These are phyloP conservation scores for Cephus pygmeus DNA, from an alignment of 2,888 invertebrate genomes.

Conservation along the genomic window DNA sequence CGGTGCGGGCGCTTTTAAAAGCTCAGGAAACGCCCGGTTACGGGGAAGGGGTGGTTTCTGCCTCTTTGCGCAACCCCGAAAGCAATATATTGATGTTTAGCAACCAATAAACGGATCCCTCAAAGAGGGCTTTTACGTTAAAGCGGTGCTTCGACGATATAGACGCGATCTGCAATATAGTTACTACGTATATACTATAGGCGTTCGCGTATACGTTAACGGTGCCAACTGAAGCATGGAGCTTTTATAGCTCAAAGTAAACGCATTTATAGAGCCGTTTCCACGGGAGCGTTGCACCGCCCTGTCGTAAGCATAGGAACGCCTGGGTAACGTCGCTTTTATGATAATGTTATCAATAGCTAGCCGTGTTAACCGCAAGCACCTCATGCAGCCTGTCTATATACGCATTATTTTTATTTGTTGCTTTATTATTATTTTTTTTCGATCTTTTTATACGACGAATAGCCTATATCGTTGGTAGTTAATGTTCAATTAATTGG, in stretches of 20 bases:
- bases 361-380: conserved; percentile 13
- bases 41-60: not conserved
- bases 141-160: conserved; percentile 54
- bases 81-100: conserved; percentile 66
- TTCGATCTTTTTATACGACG: not conserved
- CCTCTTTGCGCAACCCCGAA: conserved; percentile 54
- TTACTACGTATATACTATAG: conserved; percentile 5
- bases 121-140: conserved; percentile 65
- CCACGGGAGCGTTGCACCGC: conserved; percentile 17
- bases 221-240: conserved; percentile 53
- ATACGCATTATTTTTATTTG: not conserved
- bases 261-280: conserved; percentile 62
- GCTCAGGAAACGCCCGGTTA: conserved; percentile 43
- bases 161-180: conserved; percentile 1
- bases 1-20: conserved; percentile 50
- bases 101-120: conserved; percentile 66
- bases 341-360: conserved; percentile 61
- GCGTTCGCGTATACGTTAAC: conserved; percentile 42
- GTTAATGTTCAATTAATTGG: not conserved
- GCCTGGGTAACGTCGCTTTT: conserved; percentile 56
- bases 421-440: not conserved
- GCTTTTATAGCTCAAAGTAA: conserved; percentile 63
- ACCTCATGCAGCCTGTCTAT: not conserved
- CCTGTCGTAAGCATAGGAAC: conserved; percentile 27
- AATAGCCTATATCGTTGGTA: not conserved